phyloP scores from a whole-genome alignment of 1,140 invertebrate species.

The Chlorops oryzae region DNA sequence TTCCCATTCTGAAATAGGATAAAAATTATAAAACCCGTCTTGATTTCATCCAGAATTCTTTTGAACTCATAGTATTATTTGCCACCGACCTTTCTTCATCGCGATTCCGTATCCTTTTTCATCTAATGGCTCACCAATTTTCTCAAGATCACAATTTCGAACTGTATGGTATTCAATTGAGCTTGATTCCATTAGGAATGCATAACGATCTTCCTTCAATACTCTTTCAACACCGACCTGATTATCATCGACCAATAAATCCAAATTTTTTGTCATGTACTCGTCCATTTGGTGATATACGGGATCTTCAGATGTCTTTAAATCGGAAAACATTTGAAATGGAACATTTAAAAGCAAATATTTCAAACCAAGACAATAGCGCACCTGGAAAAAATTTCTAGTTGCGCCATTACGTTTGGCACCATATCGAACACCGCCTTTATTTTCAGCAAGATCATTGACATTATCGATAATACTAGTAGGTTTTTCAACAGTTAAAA shows the following conservation, averaged over 20 bases:
- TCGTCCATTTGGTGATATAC: slow-evolving; percentile 76
- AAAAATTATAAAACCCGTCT: no score
- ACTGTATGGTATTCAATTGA: slow-evolving; percentile 78
- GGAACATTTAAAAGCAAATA: not conserved
- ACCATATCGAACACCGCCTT: slow-evolving; percentile 78
- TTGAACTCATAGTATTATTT: not conserved
- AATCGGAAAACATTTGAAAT: slow-evolving; percentile 7
- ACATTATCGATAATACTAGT: slow-evolving; percentile 73
- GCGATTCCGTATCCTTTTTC: slow-evolving; percentile 85
- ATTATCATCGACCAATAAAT: slow-evolving; percentile 63
- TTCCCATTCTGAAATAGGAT: slow-evolving; percentile 56
- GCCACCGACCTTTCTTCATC: slow-evolving; percentile 65
- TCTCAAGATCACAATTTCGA: slow-evolving; percentile 72
- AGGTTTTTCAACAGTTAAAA: slow-evolving; percentile 81
- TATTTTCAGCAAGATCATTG: slow-evolving; percentile 72
- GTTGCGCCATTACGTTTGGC: slow-evolving; percentile 77
- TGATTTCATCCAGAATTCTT: not conserved
- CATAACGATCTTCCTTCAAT: slow-evolving; percentile 60
- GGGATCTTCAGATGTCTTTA: slow-evolving; percentile 61
- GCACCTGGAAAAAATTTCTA: slow-evolving; percentile 74
- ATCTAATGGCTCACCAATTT: slow-evolving; percentile 73
- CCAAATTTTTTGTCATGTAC: slow-evolving; percentile 64
- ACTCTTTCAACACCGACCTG: slow-evolving; percentile 66
- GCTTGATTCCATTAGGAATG: slow-evolving; percentile 85
- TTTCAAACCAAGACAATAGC: not conserved